Evolutionary conservation across 2,113 vertebrate genomes (phyloP).

Genomic region (Tichodroma muraria): DNA sequence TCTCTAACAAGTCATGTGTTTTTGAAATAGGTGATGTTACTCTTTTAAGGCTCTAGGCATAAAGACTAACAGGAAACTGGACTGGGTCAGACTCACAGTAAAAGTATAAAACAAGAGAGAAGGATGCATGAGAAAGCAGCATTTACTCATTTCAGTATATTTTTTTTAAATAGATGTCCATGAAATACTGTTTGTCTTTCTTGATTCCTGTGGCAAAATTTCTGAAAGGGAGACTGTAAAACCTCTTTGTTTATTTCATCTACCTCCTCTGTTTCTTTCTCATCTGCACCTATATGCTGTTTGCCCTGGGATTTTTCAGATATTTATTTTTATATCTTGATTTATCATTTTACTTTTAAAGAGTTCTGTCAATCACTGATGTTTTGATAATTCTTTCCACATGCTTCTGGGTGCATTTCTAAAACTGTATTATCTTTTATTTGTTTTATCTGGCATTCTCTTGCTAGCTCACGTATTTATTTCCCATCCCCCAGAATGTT

Average conservation of each 20-base stretch:
- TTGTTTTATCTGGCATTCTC: neutral
- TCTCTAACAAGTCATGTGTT: neutral
- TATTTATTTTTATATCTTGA: neutral
- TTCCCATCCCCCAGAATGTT: neutral
- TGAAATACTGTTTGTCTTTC: neutral
- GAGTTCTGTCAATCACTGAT: neutral
- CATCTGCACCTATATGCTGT: neutral
- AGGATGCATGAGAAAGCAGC: neutral
- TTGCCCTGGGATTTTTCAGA: neutral
- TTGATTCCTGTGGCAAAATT: neutral
- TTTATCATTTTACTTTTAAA: neutral
- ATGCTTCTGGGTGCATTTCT: neutral
- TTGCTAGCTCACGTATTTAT: neutral
- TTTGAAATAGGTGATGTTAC: neutral
- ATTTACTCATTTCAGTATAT: neutral
- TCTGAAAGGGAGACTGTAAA: neutral
- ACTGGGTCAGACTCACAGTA: neutral
- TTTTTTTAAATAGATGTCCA: neutral
- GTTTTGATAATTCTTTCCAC: neutral
- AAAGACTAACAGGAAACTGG: neutral
- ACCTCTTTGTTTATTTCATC: neutral
- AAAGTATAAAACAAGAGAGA: neutral
- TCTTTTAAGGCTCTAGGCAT: neutral
- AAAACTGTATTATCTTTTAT: neutral
- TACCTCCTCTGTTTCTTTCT: neutral